These are phyloP conservation scores for Anhinga anhinga DNA, from an alignment of 2,113 vertebrate genomes.

Conservation along the genomic window DNA sequence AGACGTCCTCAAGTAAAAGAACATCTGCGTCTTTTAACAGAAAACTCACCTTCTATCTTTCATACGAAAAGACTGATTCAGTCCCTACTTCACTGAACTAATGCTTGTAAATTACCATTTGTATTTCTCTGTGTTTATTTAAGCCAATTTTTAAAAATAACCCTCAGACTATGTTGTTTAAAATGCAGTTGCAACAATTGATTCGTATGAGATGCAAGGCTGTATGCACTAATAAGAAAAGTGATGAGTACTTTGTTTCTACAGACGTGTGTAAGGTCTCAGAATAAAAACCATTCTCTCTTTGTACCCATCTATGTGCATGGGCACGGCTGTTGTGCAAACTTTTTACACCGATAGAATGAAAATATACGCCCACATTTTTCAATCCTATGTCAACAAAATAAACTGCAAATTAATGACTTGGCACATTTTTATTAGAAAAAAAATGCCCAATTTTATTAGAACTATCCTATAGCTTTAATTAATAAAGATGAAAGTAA, in stretches of 20 bases:
- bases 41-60: background rate
- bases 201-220: background rate
- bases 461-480: background rate
- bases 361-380: background rate
- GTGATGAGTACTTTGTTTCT: background rate
- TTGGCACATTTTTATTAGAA: background rate
- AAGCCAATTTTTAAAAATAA: background rate
- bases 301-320: rapidly evolving
- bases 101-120: background rate
- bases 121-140: background rate
- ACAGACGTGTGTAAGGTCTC: background rate
- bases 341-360: background rate
- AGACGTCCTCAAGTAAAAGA: background rate
- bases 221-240: background rate
- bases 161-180: background rate
- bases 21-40: background rate
- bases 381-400: background rate
- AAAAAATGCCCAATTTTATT: background rate
- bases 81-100: background rate
- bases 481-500: background rate
- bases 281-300: background rate
- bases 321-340: background rate
- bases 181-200: background rate
- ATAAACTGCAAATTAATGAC: background rate
- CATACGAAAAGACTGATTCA: background rate